A percentile compares a stretch with the other conserved stretches of the same genome.
These are phyloP conservation scores for Cotesia chilonis DNA, from an alignment of 1,140 invertebrate species.

Conservation along the genomic window DNA sequence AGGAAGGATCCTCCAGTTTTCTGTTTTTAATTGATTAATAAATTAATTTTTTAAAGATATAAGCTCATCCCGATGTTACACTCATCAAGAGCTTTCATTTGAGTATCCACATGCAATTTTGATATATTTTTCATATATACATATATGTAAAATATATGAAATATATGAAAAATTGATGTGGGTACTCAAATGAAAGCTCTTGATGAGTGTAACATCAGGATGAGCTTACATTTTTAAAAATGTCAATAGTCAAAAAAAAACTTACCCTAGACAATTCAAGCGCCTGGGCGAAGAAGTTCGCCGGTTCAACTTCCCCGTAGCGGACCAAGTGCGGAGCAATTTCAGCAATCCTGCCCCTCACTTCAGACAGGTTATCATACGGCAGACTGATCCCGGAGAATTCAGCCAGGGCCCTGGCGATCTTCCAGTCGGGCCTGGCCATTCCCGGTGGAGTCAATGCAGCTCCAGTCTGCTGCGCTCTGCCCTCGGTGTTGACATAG, in stretches of 20 bases:
- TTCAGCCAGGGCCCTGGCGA: constrained; percentile 88
- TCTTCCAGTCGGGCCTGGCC: constrained; percentile 98
- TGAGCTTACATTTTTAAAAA: not conserved
- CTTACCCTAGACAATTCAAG: constrained; percentile 73
- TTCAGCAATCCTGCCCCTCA: constrained; percentile 83
- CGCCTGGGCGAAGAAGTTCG: constrained; percentile 84
- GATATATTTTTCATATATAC: too few species aligned
- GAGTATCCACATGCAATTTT: too few species aligned
- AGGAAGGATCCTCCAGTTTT: constrained; percentile 67
- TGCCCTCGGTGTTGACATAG: constrained; percentile 97
- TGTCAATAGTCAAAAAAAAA: constrained; percentile 20
- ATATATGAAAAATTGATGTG: too few species aligned
- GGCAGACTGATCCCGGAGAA: constrained; percentile 84
- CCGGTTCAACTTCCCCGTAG: constrained; percentile 84
- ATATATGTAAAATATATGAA: too few species aligned
- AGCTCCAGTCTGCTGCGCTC: constrained; percentile 90
- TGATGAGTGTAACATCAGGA: too few species aligned
- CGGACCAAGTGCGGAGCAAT: constrained; percentile 88
- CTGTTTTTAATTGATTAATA: constrained; percentile 62
- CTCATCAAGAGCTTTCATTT: too few species aligned
- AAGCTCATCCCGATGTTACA: too few species aligned
- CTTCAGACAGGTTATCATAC: constrained; percentile 88
- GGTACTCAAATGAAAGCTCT: too few species aligned
- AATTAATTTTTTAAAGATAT: not conserved
- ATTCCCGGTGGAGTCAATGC: constrained; percentile 94